Evolutionary conservation across 2,888 invertebrate species (phyloP), one percentile per base, ranked within the genome.

Genomic region (Tubulanus polymorphus): DNA sequence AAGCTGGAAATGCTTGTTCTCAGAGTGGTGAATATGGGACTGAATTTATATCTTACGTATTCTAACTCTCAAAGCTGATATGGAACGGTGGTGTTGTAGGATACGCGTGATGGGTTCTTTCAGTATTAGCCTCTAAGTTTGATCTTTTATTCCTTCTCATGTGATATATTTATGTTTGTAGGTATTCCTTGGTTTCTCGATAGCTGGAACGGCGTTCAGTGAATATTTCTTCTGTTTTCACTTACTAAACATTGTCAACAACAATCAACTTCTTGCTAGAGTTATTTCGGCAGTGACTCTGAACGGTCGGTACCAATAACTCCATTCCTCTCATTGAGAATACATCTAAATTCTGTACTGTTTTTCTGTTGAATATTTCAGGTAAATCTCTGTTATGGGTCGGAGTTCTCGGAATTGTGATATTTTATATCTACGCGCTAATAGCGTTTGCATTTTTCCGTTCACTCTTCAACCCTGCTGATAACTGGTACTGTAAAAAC

Each of bases 221-320:
- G 67, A 63, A 37, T 72, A 68, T 50, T 72, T 69, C 59, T 71
- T 68, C 60, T 66, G 69, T 54, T 65, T 73, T 53, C 71, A 71
- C 55, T 62, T 71, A 45, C 59, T 71, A 41, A 72, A 71, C 57
- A 66, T 71, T 23, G 68, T 68, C 55, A 63, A 73, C 60, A 71
- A 73, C 59, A 71, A 71, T 50, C 71, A 72, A 55, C 60, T 71
- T 26, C 60, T 71, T 25, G 59, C 58, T 32, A 64, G 71, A 18
- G 70, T 70, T 53, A 73, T 71, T 20, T 62, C 64, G 50, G 71
- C 71, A n/a, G 72, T 71, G 53, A 73, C 71, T 6, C 65, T 66
- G 37, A 71, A 71, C 54, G 71, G 71, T 71, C 46, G 37, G 53
- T 37, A n/a, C n/a, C n/a, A n/a, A n/a, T n/a, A n/a, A n/a, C n/a